Conservation (phyloP, 1,140 invertebrate species). For the Globodera ellingtonae region DNA sequence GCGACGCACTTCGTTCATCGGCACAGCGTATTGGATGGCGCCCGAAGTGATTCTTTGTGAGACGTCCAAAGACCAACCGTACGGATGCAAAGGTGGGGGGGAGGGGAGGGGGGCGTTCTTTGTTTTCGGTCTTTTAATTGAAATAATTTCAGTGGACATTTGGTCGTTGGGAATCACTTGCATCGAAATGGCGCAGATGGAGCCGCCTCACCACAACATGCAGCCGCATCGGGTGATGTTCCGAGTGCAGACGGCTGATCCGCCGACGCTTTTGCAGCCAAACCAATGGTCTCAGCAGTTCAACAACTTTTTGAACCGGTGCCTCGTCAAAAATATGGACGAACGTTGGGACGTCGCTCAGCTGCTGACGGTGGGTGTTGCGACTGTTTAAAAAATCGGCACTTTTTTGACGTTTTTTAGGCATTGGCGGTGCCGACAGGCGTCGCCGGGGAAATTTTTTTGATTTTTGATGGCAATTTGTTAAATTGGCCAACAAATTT, state of each 20-base stretch:
- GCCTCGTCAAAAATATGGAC: constrained; percentile 88
- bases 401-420: no score
- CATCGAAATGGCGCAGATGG: constrained; percentile 99
- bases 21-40: constrained; percentile 90
- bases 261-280: constrained; percentile 86
- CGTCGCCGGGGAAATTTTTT: no score
- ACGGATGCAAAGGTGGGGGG: constrained; percentile 76
- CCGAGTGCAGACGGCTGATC: constrained; percentile 95
- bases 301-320: constrained; percentile 87
- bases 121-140: no score
- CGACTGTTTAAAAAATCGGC: no score
- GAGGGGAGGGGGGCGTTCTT: constrained; percentile 67
- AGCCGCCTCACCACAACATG: constrained; percentile 97
- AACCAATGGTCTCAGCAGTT: constrained; percentile 75
- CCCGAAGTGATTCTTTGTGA: constrained; percentile 98
- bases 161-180: constrained; percentile 96
- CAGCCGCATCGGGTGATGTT: constrained; percentile 95
- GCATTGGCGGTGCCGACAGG: no score
- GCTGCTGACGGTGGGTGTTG: constrained; percentile 45
- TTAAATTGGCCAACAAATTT: no score
- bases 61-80: constrained; percentile 97
- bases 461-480: no score
- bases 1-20: constrained; percentile 96
- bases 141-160: constrained; percentile 80
- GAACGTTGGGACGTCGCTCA: constrained; percentile 69